Evolutionary conservation across 2,888 invertebrate genomes (phyloP).

Genomic region (Trachelus stipa): DNA sequence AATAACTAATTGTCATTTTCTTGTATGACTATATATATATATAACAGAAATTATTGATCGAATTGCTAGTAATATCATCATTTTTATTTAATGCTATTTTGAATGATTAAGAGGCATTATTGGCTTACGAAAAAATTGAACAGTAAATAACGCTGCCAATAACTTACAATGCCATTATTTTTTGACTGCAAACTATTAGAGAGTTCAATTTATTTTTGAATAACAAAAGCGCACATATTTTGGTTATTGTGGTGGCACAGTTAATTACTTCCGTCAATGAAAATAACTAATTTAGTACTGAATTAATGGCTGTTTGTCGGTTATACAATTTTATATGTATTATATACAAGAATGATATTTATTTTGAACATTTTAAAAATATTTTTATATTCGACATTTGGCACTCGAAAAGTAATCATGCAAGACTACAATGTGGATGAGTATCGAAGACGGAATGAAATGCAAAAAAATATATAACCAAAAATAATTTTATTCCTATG

Average conservation of each 20-base stretch:
- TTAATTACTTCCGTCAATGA: background rate
- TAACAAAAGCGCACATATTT: background rate
- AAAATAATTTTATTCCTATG: background rate
- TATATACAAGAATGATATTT: slow-evolving; percentile 13
- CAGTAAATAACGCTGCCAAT: background rate
- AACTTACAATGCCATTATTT: background rate
- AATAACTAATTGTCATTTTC: background rate
- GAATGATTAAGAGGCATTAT: background rate
- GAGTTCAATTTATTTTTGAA: background rate
- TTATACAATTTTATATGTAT: slow-evolving; percentile 10
- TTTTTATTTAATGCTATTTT: background rate
- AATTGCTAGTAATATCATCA: background rate
- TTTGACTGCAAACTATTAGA: background rate
- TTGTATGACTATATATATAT: slow-evolving; percentile 5
- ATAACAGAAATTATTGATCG: background rate
- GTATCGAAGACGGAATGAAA: background rate
- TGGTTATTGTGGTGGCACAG: background rate
- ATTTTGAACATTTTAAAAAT: slow-evolving; percentile 17
- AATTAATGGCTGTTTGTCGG: background rate
- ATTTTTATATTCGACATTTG: slow-evolving; percentile 23
- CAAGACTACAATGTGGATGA: background rate
- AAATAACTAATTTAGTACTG: background rate
- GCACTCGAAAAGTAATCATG: background rate
- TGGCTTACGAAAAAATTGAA: background rate
- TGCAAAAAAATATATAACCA: background rate